Conservation (phyloP, 2,113 vertebrate species). For the Grus americana region DNA sequence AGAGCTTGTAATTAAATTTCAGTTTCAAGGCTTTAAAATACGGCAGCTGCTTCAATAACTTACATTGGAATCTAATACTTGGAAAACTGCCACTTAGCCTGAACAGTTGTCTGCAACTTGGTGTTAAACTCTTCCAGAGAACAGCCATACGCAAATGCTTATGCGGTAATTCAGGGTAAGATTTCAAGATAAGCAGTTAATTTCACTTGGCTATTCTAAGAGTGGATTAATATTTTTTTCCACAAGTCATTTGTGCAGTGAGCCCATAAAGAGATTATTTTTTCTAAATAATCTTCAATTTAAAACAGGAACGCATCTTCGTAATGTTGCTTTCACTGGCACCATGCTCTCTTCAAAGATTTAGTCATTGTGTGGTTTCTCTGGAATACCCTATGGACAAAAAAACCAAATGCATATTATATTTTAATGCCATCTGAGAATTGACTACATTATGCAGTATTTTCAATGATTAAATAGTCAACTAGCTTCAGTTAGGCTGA, state of each 20-base stretch:
- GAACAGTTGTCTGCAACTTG: background rate
- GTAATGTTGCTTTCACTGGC: constrained; percentile 26
- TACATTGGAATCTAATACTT: constrained; percentile 55
- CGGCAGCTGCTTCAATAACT: constrained; percentile 68
- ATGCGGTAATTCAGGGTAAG: background rate
- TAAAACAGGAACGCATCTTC: constrained; percentile 18
- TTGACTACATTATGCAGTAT: background rate
- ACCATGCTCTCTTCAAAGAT: background rate
- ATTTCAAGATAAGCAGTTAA: constrained; percentile 49
- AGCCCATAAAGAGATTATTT: constrained; percentile 61
- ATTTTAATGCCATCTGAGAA: background rate
- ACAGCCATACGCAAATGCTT: constrained; percentile 24
- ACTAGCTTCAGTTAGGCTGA: background rate
- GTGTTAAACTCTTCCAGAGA: constrained; percentile 30
- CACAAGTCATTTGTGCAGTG: constrained; percentile 56
- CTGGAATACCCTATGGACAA: constrained; percentile 80
- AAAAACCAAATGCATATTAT: background rate
- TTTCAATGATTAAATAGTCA: background rate
- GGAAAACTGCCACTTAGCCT: constrained; percentile 42
- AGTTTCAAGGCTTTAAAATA: constrained; percentile 71
- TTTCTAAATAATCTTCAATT: constrained; percentile 58
- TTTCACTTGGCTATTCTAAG: constrained; percentile 52
- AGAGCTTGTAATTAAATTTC: constrained; percentile 67
- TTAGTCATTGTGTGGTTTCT: constrained; percentile 91
- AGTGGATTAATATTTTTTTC: constrained; percentile 7